Evolutionary conservation across 2,797 vertebrate species (phyloP).

Genomic region (Aplochiton taeniatus): DNA sequence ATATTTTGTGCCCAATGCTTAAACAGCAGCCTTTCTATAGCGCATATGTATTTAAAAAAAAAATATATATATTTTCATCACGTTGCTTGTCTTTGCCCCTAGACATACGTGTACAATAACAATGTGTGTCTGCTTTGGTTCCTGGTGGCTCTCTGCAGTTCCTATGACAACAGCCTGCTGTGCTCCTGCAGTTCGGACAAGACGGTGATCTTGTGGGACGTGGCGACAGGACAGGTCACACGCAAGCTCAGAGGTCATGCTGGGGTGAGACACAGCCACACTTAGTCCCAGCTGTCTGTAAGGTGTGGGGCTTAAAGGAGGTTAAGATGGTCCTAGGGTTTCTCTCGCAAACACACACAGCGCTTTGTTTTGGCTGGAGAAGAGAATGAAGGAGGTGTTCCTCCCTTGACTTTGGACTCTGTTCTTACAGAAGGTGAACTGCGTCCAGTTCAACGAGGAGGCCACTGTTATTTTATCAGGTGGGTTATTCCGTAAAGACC

Average conservation of each 20-base stretch:
- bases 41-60: too few species aligned
- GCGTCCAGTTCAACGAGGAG: slow-evolving; percentile 93
- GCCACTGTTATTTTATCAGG: slow-evolving; percentile 89
- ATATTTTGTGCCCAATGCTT: too few species aligned
- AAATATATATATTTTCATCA: background rate
- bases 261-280: slow-evolving; percentile 75
- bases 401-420: background rate
- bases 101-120: background rate
- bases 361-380: too few species aligned
- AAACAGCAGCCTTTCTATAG: too few species aligned
- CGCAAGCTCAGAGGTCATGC: slow-evolving; percentile 92
- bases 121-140: background rate
- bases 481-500: slow-evolving; percentile 51
- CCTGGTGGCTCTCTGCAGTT: slow-evolving; percentile 64
- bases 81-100: too few species aligned
- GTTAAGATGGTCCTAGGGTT: too few species aligned
- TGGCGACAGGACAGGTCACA: slow-evolving; percentile 85
- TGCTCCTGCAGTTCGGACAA: slow-evolving; percentile 92
- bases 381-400: background rate
- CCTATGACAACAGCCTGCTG: slow-evolving; percentile 89
- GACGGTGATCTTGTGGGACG: slow-evolving; percentile 90
- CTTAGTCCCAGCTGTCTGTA: too few species aligned
- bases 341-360: too few species aligned
- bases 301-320: too few species aligned
- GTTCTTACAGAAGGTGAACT: slow-evolving; percentile 85